Percentiles rank a stretch among this genome's conserved stretches.
Conservation (phyloP, 2,113 vertebrate species). For the Gulo gulo region DNA sequence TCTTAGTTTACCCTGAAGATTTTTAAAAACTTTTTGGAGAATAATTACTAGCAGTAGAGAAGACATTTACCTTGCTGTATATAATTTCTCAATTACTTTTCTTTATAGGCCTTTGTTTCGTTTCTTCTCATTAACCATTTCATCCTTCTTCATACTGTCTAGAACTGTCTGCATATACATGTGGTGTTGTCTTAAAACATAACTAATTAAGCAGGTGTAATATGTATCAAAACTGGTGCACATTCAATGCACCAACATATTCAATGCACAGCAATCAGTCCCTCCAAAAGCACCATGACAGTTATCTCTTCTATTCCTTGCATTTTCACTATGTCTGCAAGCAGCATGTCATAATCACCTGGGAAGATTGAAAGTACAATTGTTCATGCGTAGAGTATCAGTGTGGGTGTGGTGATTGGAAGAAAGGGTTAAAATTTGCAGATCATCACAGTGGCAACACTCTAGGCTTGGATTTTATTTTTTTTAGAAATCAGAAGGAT, state of each 20-base stretch:
- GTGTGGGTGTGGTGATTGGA: neutral
- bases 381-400: neutral
- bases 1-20: neutral
- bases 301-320: neutral
- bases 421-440: neutral
- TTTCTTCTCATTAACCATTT: neutral
- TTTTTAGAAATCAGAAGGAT: neutral
- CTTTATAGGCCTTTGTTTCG: neutral
- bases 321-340: neutral
- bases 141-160: neutral
- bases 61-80: neutral
- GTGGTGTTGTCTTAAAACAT: neutral
- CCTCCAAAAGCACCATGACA: neutral
- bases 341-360: neutral
- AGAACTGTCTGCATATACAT: neutral
- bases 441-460: neutral
- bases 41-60: neutral
- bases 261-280: neutral
- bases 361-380: neutral
- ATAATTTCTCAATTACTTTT: neutral
- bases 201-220: neutral
- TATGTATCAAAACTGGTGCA: neutral
- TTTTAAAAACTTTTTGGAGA: neutral
- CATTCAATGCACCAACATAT: neutral
- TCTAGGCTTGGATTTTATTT: neutral